Evolutionary conservation across 2,113 vertebrate species (phyloP).

Genomic region (Lepidothrix coronata): DNA sequence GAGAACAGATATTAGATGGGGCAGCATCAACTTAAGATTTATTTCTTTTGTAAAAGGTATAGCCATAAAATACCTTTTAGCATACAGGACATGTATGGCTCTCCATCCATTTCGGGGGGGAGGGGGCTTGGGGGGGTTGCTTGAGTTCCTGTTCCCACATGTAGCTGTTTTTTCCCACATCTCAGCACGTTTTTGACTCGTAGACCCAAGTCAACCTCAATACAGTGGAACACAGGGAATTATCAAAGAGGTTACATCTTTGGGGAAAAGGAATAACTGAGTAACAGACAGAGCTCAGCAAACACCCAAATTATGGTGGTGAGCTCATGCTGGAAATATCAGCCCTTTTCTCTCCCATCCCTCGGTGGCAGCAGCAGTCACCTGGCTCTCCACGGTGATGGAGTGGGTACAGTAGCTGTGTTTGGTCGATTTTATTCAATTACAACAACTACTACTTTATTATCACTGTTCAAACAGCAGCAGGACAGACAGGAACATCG

Average conservation of each 20-base stretch:
- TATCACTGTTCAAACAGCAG: not conserved
- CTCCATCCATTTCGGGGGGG: not conserved
- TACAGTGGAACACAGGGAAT: not conserved
- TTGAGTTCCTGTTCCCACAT: not conserved
- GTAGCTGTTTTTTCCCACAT: not conserved
- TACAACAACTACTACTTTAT: not conserved
- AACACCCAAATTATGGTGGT: fast-evolving
- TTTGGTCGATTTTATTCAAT: not conserved
- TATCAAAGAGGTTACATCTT: not conserved
- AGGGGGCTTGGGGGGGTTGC: not conserved
- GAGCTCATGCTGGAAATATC: not conserved
- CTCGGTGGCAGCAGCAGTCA: not conserved
- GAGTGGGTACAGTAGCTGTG: not conserved
- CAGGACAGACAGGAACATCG: not conserved
- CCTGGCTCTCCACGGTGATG: fast-evolving
- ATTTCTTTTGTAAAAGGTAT: not conserved
- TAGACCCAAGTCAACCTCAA: not conserved
- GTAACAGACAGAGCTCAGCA: not conserved
- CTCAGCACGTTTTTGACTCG: not conserved
- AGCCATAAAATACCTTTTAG: not conserved
- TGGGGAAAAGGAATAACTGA: not conserved
- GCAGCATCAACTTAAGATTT: not conserved
- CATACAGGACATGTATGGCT: fast-evolving
- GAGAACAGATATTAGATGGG: not conserved
- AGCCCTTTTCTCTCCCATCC: not conserved